Evolutionary conservation across 2,888 invertebrate species (phyloP).

Genomic region (Acanthacorydalis orientalis): DNA sequence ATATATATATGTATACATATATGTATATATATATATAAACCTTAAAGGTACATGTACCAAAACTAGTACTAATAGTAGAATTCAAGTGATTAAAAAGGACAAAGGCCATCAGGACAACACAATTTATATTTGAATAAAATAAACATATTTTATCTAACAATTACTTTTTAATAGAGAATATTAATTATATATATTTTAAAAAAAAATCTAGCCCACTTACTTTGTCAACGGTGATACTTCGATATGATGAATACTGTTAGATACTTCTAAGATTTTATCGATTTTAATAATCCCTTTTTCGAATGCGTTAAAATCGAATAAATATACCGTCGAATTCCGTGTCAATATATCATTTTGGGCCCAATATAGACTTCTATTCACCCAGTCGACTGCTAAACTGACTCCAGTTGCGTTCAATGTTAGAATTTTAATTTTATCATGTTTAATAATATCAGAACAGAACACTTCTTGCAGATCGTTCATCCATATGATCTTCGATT

Average conservation of each 20-base stretch:
- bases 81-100: too few species aligned
- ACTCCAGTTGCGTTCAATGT: constrained; percentile 38
- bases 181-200: too few species aligned
- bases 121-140: too few species aligned
- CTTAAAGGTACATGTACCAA: too few species aligned
- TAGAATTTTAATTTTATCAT: constrained; percentile 34
- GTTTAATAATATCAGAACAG: constrained; percentile 38
- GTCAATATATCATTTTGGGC: constrained; percentile 34
- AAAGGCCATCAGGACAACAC: too few species aligned
- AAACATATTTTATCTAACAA: too few species aligned
- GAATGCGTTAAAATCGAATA: constrained; percentile 45
- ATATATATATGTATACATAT: too few species aligned
- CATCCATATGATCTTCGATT: constrained; percentile 66
- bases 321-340: constrained; percentile 37
- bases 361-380: constrained; percentile 70
- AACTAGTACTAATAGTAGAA: too few species aligned
- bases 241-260: constrained; percentile 43
- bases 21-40: too few species aligned
- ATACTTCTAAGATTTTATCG: constrained; percentile 34
- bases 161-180: too few species aligned
- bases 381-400: constrained; percentile 74
- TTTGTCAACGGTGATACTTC: constrained; percentile 60
- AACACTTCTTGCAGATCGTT: constrained; percentile 58
- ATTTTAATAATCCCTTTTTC: constrained; percentile 34
- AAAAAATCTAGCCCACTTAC: constrained; percentile 23